A percentile compares a stretch with the other conserved stretches of the same genome.
phyloP scores from a whole-genome alignment of 2,113 vertebrate species.

The Spheniscus mendiculus region DNA sequence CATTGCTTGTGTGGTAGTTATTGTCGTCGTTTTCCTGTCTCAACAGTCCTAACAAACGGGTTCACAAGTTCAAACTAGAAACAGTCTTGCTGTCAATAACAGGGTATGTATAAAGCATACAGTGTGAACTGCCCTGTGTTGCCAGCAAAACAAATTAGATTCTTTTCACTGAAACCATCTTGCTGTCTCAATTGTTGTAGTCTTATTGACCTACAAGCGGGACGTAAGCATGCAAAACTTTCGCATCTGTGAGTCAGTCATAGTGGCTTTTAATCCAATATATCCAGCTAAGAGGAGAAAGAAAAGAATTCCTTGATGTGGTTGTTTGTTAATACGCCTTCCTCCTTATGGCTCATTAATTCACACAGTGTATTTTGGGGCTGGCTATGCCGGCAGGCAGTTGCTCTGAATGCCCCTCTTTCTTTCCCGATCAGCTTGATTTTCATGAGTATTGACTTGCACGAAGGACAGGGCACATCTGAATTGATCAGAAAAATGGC shows the following conservation, averaged over 20 bases:
- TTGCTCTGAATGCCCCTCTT: neutral
- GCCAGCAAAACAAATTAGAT: neutral
- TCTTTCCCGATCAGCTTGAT: neutral
- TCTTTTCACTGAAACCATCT: neutral
- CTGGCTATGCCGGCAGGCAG: neutral
- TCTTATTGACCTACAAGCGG: neutral
- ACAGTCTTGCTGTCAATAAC: neutral
- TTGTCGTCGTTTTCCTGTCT: neutral
- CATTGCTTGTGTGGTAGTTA: rapidly evolving
- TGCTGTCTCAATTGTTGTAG: neutral
- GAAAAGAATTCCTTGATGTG: neutral
- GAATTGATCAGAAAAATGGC: neutral
- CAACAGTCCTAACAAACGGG: neutral
- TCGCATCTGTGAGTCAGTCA: neutral
- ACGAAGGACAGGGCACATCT: neutral
- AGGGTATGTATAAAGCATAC: rapidly evolving
- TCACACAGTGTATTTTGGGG: neutral
- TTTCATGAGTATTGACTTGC: neutral
- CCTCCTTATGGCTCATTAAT: neutral
- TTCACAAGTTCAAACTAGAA: neutral
- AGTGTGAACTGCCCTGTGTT: neutral
- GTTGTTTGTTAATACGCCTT: neutral
- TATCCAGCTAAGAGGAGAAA: neutral
- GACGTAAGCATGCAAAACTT: neutral
- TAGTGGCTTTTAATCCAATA: neutral